Percentiles rank a stretch among this genome's conserved stretches.
phyloP scores from a whole-genome alignment of 2,113 vertebrate genomes.

The Scomber japonicus region DNA sequence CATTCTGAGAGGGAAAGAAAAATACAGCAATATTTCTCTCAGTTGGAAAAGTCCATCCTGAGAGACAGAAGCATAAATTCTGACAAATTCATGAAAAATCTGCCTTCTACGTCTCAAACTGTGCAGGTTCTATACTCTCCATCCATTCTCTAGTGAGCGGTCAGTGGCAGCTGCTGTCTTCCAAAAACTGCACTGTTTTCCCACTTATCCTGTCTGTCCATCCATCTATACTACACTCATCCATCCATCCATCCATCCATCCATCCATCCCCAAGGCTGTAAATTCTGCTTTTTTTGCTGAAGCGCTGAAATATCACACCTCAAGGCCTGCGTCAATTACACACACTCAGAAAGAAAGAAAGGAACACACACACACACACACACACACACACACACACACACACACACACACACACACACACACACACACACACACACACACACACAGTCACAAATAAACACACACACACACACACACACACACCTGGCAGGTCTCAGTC shows the following conservation, averaged over 20 bases:
- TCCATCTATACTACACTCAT: neutral
- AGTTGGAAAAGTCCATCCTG: neutral
- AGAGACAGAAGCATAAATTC: neutral
- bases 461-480: slow-evolving; percentile 28
- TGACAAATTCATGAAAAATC: slow-evolving; percentile 12
- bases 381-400: no score
- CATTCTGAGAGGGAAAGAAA: no score
- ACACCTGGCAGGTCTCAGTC: slow-evolving; percentile 59
- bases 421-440: neutral
- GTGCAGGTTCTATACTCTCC: slow-evolving; percentile 6
- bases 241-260: neutral
- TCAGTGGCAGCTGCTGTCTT: slow-evolving; percentile 49
- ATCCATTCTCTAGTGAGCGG: slow-evolving; percentile 54
- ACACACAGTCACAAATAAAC: slow-evolving; percentile 24
- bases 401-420: no score
- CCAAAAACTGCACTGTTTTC: slow-evolving; percentile 3
- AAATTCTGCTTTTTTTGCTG: slow-evolving; percentile 59
- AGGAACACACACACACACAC: slow-evolving; percentile 32
- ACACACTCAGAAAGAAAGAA: neutral
- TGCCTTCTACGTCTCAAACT: slow-evolving; percentile 5
- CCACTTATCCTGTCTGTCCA: slow-evolving; percentile 21
- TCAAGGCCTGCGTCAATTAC: slow-evolving; percentile 36
- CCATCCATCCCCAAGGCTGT: slow-evolving; percentile 36
- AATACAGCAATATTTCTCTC: neutral
- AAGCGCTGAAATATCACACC: slow-evolving; percentile 53